Percentiles rank a stretch among this genome's conserved stretches.
Evolutionary conservation across 2,797 vertebrate species (phyloP).

Genomic region (Tiaroga cobitis): DNA sequence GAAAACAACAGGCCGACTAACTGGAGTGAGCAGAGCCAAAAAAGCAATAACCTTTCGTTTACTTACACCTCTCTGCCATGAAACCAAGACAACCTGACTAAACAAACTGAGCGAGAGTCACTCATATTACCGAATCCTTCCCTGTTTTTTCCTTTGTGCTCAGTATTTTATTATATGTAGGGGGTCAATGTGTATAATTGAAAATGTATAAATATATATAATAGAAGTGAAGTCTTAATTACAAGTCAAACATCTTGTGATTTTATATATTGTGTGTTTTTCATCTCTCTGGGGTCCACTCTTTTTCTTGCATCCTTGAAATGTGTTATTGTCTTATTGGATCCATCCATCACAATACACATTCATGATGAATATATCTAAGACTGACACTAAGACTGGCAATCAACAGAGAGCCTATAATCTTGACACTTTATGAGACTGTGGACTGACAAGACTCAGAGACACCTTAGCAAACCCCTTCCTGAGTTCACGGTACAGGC

Average conservation of each 20-base stretch:
- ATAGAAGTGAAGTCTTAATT: no score
- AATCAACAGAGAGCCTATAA: slow-evolving; percentile 43
- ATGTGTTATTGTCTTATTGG: slow-evolving; percentile 53
- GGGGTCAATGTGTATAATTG: not conserved
- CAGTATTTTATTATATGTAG: slow-evolving; percentile 6
- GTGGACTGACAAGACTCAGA: slow-evolving; percentile 24
- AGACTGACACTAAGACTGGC: slow-evolving; percentile 52
- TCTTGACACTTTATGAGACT: slow-evolving; percentile 28
- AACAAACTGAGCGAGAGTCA: not conserved
- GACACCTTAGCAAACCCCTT: slow-evolving; percentile 12
- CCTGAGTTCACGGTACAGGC: not conserved
- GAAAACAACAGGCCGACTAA: slow-evolving; percentile 23
- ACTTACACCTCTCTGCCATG: slow-evolving; percentile 20
- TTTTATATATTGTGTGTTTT: not conserved
- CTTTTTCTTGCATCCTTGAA: slow-evolving; percentile 43
- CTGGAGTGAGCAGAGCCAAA: slow-evolving; percentile 5
- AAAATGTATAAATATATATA: not conserved
- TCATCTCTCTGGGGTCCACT: slow-evolving; percentile 20
- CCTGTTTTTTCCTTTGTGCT: not conserved
- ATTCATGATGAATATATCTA: slow-evolving; percentile 54
- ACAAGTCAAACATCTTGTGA: not conserved
- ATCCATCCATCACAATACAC: slow-evolving; percentile 59
- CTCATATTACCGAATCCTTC: not conserved
- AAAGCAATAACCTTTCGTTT: slow-evolving; percentile 52
- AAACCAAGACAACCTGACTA: slow-evolving; percentile 21